Base-by-base conservation (phyloP, 2,888 invertebrate species). In the Caenorhabditis wallacei region DNA sequence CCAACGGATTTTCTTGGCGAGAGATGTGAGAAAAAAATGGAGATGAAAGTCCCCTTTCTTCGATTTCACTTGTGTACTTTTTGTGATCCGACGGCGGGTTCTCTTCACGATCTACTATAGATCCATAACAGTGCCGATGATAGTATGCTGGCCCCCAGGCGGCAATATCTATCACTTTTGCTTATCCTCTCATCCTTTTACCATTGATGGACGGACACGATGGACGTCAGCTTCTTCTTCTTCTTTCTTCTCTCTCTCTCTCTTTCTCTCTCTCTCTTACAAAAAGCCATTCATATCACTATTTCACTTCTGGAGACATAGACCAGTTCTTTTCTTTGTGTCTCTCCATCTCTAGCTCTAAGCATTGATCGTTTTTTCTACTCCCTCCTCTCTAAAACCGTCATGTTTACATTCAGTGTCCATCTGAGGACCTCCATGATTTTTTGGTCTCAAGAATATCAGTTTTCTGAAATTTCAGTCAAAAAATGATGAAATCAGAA, bases 111-210 rank as follows among this genome's bases (percentile, higher is more conserved):
- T 61, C 61, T 61, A 61, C 35, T 66, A n/a, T 13, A 51, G 37
- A 66, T 66, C 66, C 66, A 53, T 66, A 66, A 53, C 53, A 66
- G 53, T 74, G 56, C 72, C 59, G 30, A 51, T 37, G 61, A 68
- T 48, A 66, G 66, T 57, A 68, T 75, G 75, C 75, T 75, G 75
- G 30, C 4, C 30, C 40, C 59, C 53, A 76, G 59, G 76, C 76
- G 76, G 76, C 61, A 75, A 75, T 66, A 75, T 69, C 76, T 76
- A 76, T 76, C 68, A 76, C 76, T 76, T 76, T 68, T 75, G 48
- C 66, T 46, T 66, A 56, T 56, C 16, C 59, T 30, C 26, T 46
- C 35, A 3, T 20, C 57, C 26, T n/a, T 30, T 75, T 59, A 66
- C 75, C 75, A 75, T 30, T 26, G 51, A 51, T 66, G 75, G 57